A percentile compares a stretch with the other conserved stretches of the same genome.
Conservation (phyloP, 2,888 invertebrate species). For the Dolomedes plantarius region DNA sequence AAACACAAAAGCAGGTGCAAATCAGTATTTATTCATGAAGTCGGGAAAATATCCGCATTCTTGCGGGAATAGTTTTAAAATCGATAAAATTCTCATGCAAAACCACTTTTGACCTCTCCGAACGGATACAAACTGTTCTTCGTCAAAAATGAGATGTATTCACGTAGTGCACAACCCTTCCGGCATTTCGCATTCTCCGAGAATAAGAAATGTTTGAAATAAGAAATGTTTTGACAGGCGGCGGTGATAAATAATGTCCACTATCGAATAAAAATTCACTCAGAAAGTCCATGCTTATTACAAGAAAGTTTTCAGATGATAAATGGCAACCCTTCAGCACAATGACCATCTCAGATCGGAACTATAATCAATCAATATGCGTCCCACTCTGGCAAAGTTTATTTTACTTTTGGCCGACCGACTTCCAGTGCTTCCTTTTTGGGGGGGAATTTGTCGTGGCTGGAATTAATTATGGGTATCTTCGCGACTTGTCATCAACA, state of each 20-base stretch:
- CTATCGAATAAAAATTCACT: conserved; percentile 63
- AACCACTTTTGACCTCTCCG: too few species aligned
- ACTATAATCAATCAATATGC: conserved; percentile 59
- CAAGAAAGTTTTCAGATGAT: conserved; percentile 63
- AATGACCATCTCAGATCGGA: conserved; percentile 63
- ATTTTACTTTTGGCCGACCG: conserved; percentile 32
- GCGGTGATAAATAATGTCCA: conserved; percentile 56
- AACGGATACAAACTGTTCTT: too few species aligned
- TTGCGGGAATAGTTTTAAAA: too few species aligned
- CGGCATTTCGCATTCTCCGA: background rate
- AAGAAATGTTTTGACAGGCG: conserved; percentile 35
- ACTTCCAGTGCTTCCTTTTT: conserved; percentile 18
- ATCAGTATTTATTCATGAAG: too few species aligned
- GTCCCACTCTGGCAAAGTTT: conserved; percentile 27
- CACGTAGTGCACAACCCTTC: too few species aligned
- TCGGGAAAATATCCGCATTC: too few species aligned
- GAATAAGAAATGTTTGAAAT: conserved; percentile 11
- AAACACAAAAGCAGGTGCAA: too few species aligned
- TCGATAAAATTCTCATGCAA: too few species aligned
- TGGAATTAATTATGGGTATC: conserved; percentile 45
- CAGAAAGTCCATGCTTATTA: conserved; percentile 41
- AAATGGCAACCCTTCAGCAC: conserved; percentile 55
- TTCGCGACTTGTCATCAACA: conserved; percentile 35
- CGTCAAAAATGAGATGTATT: too few species aligned
- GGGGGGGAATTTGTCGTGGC: conserved; percentile 19